Evolutionary conservation across 64 coral and sea anemone genomes (phyloP).

Genomic region (Anthopleura sola): DNA sequence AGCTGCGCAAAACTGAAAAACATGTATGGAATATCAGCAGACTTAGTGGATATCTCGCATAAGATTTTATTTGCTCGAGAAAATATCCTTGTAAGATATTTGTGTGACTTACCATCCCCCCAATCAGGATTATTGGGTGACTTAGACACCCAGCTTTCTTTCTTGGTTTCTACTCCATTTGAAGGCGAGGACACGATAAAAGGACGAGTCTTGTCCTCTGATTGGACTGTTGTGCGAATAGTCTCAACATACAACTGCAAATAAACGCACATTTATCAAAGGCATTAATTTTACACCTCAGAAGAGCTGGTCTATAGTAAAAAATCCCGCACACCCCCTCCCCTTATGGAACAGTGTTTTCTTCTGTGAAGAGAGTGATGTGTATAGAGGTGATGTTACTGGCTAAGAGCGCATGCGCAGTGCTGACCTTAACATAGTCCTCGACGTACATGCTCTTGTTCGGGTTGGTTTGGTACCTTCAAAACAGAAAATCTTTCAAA

Average conservation of each 20-base stretch:
- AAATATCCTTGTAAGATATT: no score
- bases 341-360: not conserved
- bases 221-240: constrained; percentile 54
- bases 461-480: constrained; percentile 60
- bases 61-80: no score
- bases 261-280: not conserved
- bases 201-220: constrained; percentile 59
- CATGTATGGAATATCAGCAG: no score
- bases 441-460: constrained; percentile 37
- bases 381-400: not conserved
- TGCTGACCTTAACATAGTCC: constrained; percentile 69
- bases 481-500: not conserved
- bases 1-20: no score
- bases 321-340: not conserved
- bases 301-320: no score
- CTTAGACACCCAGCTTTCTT: constrained; percentile 81
- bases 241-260: constrained; percentile 85
- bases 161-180: constrained; percentile 81
- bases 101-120: constrained; percentile 75
- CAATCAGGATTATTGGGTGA: constrained; percentile 64
- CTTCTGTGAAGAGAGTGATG: not conserved
- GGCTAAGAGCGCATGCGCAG: not conserved
- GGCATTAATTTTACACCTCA: no score
- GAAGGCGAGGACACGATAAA: constrained; percentile 90
- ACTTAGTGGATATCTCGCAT: no score